Evolutionary conservation across 1,140 invertebrate species (phyloP).

Genomic region (Micrasema minimum): DNA sequence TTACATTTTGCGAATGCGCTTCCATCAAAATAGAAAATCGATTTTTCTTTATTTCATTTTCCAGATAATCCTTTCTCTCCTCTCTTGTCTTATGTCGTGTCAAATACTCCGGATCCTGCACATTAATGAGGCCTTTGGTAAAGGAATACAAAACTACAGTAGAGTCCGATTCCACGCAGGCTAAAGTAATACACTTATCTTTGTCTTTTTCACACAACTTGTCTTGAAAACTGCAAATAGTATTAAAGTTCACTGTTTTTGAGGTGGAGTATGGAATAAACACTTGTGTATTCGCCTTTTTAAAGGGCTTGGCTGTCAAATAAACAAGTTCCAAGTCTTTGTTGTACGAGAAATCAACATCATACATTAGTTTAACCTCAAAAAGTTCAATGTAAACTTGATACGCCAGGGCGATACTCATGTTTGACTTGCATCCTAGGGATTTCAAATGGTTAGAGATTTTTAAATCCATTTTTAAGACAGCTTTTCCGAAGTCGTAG

Average conservation of each 20-base stretch:
- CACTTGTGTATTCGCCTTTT: slow-evolving; percentile 36
- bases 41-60: slow-evolving; percentile 49
- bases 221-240: slow-evolving; percentile 42
- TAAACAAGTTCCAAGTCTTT: slow-evolving; percentile 31
- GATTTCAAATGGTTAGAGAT: slow-evolving; percentile 40
- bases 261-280: slow-evolving; percentile 45
- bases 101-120: slow-evolving; percentile 42
- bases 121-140: slow-evolving; percentile 40
- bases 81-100: slow-evolving; percentile 45
- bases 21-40: slow-evolving; percentile 40
- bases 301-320: slow-evolving; percentile 44
- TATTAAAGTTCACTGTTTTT: slow-evolving; percentile 26
- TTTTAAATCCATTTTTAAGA: slow-evolving; percentile 45
- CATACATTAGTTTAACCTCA: slow-evolving; percentile 51
- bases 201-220: slow-evolving; percentile 36
- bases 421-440: slow-evolving; percentile 39
- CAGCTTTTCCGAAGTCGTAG: too few relatives aligned
- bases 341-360: slow-evolving; percentile 41
- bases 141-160: slow-evolving; percentile 47
- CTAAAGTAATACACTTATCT: slow-evolving; percentile 33
- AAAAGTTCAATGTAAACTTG: slow-evolving; percentile 48
- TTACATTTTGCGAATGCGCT: slow-evolving; percentile 39
- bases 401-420: slow-evolving; percentile 43
- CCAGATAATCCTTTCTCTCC: slow-evolving; percentile 44
- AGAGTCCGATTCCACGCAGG: slow-evolving; percentile 46